Conservation (phyloP, 2,113 vertebrate genomes). For the western clawed frog (Xenopus tropicalis) region UCB_Xtro_10.0 CM004445.2:90318501-90319000, state of each 20-base stretch:
- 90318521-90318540: no score
- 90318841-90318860: conserved; percentile 40
- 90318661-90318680: no score
- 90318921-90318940: not conserved
- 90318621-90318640: no score
- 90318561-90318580: no score
- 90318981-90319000: not conserved
- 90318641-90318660: no score
- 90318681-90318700: no score
- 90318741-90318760: not conserved
- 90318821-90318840: conserved; percentile 29
- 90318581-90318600: no score
- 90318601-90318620: no score
- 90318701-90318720: no score
- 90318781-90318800: conserved; percentile 31
- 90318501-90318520: no score
- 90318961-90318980: not conserved
- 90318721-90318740: not conserved
- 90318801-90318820: conserved; percentile 34
- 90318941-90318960: not conserved
- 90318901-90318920: not conserved
- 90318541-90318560: no score
- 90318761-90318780: conserved; percentile 26
- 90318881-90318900: conserved; percentile 5
- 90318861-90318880: conserved; percentile 31